Evolutionary conservation across 2,888 invertebrate species (phyloP).

Genomic region (Encarsia formosa): DNA sequence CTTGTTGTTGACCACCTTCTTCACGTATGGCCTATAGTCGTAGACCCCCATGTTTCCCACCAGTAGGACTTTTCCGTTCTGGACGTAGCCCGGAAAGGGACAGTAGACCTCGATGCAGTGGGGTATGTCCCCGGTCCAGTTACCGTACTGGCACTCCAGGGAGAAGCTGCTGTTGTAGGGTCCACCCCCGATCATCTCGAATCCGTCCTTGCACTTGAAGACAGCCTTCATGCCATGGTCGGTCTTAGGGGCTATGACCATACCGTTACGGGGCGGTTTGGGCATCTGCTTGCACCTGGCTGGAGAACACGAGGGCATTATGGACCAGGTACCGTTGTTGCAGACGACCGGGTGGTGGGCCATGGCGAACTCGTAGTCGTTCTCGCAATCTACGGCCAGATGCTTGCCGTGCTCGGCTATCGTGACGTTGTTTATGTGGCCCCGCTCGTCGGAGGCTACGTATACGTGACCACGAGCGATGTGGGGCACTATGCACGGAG

Average conservation of each 20-base stretch:
- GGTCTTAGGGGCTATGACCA: constrained; percentile 96
- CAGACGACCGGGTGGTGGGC: constrained; percentile 73
- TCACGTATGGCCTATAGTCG: constrained; percentile 90
- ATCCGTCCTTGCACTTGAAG: constrained; percentile 93
- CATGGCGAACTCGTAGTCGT: constrained; percentile 79
- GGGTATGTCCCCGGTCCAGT: constrained; percentile 88
- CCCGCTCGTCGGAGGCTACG: constrained; percentile 53
- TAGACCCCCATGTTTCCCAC: constrained; percentile 96
- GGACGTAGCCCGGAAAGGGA: constrained; percentile 85
- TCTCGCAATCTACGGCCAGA: constrained; percentile 75
- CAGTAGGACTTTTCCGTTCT: constrained; percentile 83
- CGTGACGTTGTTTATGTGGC: constrained; percentile 50
- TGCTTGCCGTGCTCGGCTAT: constrained; percentile 69
- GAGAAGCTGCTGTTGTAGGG: constrained; percentile 65
- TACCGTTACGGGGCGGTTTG: constrained; percentile 81
- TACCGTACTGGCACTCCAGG: constrained; percentile 85
- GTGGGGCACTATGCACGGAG: constrained; percentile 90
- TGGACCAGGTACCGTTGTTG: constrained; percentile 94
- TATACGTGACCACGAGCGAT: constrained; percentile 75
- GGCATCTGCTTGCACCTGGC: constrained; percentile 84
- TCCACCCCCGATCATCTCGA: constrained; percentile 67
- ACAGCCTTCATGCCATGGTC: constrained; percentile 93
- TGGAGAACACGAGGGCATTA: constrained; percentile 80
- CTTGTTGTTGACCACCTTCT: constrained; percentile 84
- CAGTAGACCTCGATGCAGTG: constrained; percentile 82